phyloP scores from a whole-genome alignment of 2,797 vertebrate species.

The Erpetoichthys calabaricus region DNA sequence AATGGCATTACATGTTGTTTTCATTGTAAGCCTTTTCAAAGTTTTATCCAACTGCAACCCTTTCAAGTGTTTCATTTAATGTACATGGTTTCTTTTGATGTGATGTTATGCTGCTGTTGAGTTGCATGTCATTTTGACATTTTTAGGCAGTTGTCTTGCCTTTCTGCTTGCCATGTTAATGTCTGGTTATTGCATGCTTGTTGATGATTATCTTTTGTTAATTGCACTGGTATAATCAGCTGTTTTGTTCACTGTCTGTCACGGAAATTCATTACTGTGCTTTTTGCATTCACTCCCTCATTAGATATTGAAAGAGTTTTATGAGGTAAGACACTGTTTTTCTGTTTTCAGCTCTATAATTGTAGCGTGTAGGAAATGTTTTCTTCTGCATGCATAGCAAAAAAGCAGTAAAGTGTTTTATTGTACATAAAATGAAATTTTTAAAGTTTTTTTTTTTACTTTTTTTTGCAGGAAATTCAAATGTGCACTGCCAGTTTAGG shows the following conservation, averaged over 20 bases:
- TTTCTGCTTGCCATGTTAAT: not conserved
- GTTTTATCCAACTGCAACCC: too few relatives aligned
- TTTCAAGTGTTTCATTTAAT: not conserved
- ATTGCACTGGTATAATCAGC: slow-evolving; percentile 9
- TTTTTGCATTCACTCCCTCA: slow-evolving; percentile 84
- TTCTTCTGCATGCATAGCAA: slow-evolving; percentile 6
- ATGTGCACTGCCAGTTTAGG: slow-evolving; percentile 73
- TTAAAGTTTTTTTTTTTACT: slow-evolving; percentile 14
- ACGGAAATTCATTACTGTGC: slow-evolving; percentile 79
- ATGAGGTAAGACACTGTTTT: slow-evolving; percentile 83
- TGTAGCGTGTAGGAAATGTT: slow-evolving; percentile 30
- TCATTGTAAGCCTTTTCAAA: too few relatives aligned
- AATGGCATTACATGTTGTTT: too few relatives aligned
- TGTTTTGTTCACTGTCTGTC: slow-evolving; percentile 35
- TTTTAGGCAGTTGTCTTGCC: not conserved
- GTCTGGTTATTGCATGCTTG: slow-evolving; percentile 16
- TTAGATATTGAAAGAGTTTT: slow-evolving; percentile 96
- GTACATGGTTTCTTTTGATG: slow-evolving; percentile 15
- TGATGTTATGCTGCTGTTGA: slow-evolving; percentile 10
- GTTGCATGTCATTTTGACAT: slow-evolving; percentile 4
- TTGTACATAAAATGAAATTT: slow-evolving; percentile 26
- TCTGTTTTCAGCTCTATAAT: slow-evolving; percentile 45
- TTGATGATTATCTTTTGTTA: slow-evolving; percentile 15
- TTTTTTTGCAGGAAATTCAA: slow-evolving; percentile 71
- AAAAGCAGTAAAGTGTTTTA: not conserved